Evolutionary conservation across 2,888 invertebrate genomes (phyloP).

Genomic region (Chrysolina haemoptera): DNA sequence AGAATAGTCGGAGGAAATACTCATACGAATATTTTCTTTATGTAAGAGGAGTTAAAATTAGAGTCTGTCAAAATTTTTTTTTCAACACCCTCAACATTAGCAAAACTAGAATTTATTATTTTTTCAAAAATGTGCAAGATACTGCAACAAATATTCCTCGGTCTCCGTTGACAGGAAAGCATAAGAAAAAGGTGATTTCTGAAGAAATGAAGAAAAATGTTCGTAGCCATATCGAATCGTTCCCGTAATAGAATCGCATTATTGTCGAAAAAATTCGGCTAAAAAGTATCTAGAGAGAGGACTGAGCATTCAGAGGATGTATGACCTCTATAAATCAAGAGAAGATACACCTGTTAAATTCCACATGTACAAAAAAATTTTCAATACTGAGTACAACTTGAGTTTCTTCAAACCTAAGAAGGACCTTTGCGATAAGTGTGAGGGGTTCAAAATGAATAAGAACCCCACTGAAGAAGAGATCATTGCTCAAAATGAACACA

Average conservation of each 20-base stretch:
- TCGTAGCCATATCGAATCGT: slow-evolving; percentile 1
- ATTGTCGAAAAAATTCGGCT: not conserved
- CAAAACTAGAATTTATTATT: not conserved
- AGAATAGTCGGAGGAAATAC: not conserved
- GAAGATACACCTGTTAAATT: not conserved
- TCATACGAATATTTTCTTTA: slow-evolving; percentile 1
- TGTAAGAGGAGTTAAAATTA: not conserved
- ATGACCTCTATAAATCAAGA: not conserved
- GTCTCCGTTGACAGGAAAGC: slow-evolving; percentile 7
- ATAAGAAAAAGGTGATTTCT: slow-evolving; percentile 1
- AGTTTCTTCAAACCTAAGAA: slow-evolving; percentile 11
- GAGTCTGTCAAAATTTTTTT: slow-evolving; percentile 2
- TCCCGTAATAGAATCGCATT: not conserved
- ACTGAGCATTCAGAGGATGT: not conserved
- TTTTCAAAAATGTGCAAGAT: not conserved
- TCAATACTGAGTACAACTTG: slow-evolving; percentile 25
- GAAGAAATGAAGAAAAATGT: not conserved
- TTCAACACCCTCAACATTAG: not conserved
- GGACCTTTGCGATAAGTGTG: slow-evolving; percentile 33
- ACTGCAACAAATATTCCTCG: not conserved
- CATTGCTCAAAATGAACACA: slow-evolving; percentile 22
- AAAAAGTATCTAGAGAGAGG: not conserved
- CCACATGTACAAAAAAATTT: slow-evolving; percentile 23
- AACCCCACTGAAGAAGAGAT: slow-evolving; percentile 22
- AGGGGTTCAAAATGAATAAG: slow-evolving; percentile 13